These are phyloP conservation scores for Procambarus clarkii DNA, from an alignment of 1,140 invertebrate genomes.

Conservation along the genomic window DNA sequence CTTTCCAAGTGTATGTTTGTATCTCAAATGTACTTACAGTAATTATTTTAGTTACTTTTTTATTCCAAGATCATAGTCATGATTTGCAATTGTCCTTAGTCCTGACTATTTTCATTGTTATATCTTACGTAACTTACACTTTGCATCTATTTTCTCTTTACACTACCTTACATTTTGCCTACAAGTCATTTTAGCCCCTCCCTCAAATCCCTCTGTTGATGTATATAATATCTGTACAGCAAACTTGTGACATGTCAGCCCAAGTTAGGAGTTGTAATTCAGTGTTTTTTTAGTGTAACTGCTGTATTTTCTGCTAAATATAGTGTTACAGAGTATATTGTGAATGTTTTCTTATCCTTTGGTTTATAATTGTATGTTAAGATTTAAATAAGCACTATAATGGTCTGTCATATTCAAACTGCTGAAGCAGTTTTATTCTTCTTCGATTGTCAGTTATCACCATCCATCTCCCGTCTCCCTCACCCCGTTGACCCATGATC, in stretches of 20 bases:
- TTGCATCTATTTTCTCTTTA: constrained; percentile 22
- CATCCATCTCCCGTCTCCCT: no score
- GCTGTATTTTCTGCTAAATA: constrained; percentile 66
- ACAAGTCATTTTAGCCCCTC: constrained; percentile 18
- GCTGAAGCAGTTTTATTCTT: no score
- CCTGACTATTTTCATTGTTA: constrained; percentile 18
- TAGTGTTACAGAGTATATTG: constrained; percentile 61
- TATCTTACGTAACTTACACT: constrained; percentile 3
- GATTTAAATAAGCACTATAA: no score
- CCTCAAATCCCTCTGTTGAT: constrained; percentile 25
- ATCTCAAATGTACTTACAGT: constrained; percentile 51
- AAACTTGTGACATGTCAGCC: constrained; percentile 35
- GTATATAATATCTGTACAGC: constrained; percentile 61
- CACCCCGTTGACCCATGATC: no score
- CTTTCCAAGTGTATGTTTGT: constrained; percentile 44
- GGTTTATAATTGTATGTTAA: background rate
- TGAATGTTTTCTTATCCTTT: background rate
- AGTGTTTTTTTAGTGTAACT: constrained; percentile 66
- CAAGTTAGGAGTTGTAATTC: constrained; percentile 41
- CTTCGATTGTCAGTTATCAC: no score
- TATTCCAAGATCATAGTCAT: constrained; percentile 33
- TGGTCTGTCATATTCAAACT: no score
- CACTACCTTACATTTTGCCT: constrained; percentile 18
- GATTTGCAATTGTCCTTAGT: constrained; percentile 13
- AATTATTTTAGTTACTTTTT: constrained; percentile 44